phyloP scores from a whole-genome alignment of 2,888 invertebrate genomes.

The Bombylius discolor region DNA sequence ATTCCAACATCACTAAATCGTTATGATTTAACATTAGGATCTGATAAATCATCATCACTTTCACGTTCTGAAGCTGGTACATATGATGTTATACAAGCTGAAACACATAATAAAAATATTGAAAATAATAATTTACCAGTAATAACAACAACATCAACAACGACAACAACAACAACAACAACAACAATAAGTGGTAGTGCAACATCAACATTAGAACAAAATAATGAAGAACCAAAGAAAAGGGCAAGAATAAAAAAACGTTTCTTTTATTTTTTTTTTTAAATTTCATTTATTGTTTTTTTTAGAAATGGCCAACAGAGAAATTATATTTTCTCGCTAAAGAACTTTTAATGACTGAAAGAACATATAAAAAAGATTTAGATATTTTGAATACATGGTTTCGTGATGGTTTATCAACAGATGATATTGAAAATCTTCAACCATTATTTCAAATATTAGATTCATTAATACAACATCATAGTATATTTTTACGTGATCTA shows the following conservation, averaged over 20 bases:
- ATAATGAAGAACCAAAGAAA: conserved; percentile 28
- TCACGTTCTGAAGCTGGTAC: conserved; percentile 36
- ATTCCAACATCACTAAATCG: conserved; percentile 25
- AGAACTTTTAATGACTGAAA: conserved; percentile 88
- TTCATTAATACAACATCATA: conserved; percentile 73
- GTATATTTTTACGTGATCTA: conserved; percentile 62
- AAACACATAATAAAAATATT: conserved; percentile 25
- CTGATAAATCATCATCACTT: conserved; percentile 35
- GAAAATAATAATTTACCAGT: not conserved
- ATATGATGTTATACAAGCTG: conserved; percentile 35
- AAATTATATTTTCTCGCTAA: conserved; percentile 75
- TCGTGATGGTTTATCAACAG: conserved; percentile 52
- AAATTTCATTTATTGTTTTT: not conserved
- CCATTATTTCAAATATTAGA: conserved; percentile 51
- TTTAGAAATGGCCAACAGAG: conserved; percentile 51
- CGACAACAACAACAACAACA: not conserved
- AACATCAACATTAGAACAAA: conserved; percentile 6
- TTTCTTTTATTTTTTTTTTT: not conserved
- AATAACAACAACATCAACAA: not conserved
- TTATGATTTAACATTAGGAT: conserved; percentile 32
- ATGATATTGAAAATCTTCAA: conserved; percentile 41
- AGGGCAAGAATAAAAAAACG: conserved; percentile 17
- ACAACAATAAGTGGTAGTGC: conserved; percentile 1
- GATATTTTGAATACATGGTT: conserved; percentile 80
- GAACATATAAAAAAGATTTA: conserved; percentile 88